A percentile compares a stretch with the other conserved stretches of the same genome.
Evolutionary conservation across 1,140 invertebrate species (phyloP).

Genomic region (Drosophila kohkoa): DNA sequence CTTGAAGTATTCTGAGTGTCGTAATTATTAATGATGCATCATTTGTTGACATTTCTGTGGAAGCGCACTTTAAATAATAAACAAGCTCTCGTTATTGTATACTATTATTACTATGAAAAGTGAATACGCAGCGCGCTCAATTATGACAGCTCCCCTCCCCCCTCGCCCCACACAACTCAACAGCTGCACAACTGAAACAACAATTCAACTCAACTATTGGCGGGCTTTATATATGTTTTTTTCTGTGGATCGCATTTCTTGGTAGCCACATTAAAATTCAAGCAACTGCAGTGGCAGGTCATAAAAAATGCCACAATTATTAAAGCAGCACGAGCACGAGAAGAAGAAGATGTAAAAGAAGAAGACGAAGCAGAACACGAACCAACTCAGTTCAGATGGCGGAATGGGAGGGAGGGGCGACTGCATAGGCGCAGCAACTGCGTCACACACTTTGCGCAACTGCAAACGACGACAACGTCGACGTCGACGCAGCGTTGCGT

Average conservation of each 20-base stretch:
- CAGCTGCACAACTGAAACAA: conserved; percentile 48
- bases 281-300: conserved; percentile 73
- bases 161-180: neutral
- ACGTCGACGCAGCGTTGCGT: conserved; percentile 49
- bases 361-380: conserved; percentile 25
- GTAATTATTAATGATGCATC: conserved; percentile 18
- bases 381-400: conserved; percentile 18
- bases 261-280: conserved; percentile 77
- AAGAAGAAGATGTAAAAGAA: conserved; percentile 13
- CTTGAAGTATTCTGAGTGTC: neutral
- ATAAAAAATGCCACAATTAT: conserved; percentile 73
- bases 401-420: neutral
- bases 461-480: conserved; percentile 55
- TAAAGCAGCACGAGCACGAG: conserved; percentile 33
- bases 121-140: conserved; percentile 42
- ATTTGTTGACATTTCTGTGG: conserved; percentile 25
- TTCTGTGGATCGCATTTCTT: conserved; percentile 53
- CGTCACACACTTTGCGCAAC: conserved; percentile 76
- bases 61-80: conserved; percentile 5
- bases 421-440: conserved; percentile 48
- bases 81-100: conserved; percentile 18
- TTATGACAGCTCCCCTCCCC: conserved; percentile 12
- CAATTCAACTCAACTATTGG: conserved; percentile 33
- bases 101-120: conserved; percentile 14
- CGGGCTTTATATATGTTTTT: conserved; percentile 9